phyloP scores from a whole-genome alignment of 2,888 invertebrate species.

The Stenodera caucasica region DNA sequence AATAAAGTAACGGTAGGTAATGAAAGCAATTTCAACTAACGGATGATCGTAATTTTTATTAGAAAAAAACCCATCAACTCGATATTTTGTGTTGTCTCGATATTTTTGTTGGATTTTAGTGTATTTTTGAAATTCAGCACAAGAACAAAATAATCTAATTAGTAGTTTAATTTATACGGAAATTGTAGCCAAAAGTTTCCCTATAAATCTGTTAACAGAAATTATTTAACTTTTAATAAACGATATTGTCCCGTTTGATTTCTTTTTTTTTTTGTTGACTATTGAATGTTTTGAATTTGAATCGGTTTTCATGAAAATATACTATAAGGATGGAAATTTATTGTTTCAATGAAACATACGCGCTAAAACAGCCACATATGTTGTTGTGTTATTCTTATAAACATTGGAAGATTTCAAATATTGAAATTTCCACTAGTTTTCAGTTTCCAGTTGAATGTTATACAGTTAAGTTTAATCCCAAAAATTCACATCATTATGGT shows the following conservation, averaged over 20 bases:
- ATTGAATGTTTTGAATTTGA: too few species aligned
- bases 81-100: too few species aligned
- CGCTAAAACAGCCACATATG: constrained; percentile 8
- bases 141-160: background rate
- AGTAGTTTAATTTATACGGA: background rate
- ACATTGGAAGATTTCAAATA: constrained; percentile 23
- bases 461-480: constrained; percentile 11
- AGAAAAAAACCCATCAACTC: too few species aligned
- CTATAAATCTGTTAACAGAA: background rate
- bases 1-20: too few species aligned
- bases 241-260: background rate
- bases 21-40: background rate
- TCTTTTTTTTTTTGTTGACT: too few species aligned
- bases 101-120: too few species aligned
- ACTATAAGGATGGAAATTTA: constrained; percentile 19
- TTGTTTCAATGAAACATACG: constrained; percentile 19
- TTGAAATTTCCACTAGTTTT: constrained; percentile 11
- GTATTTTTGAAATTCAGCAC: too few species aligned
- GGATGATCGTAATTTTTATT: background rate
- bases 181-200: background rate
- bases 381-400: constrained; percentile 13
- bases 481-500: constrained; percentile 24
- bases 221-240: constrained; percentile 4
- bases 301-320: too few species aligned
- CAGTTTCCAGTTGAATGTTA: constrained; percentile 14